These are phyloP conservation scores for Drosophila tani DNA, from an alignment of 1,140 invertebrate genomes.

Conservation along the genomic window DNA sequence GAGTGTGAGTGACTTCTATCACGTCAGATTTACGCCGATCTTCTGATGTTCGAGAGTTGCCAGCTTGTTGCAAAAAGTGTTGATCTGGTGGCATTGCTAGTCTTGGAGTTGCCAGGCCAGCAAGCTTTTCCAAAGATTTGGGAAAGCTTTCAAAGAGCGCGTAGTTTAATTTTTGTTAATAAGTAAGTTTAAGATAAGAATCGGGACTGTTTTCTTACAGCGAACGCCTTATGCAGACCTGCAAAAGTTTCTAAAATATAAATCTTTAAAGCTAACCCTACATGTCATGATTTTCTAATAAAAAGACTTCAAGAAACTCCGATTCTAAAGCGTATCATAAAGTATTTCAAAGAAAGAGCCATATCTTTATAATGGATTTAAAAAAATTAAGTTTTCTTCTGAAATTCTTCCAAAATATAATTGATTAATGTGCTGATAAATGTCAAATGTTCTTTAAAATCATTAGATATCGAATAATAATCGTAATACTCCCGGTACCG, in stretches of 20 bases:
- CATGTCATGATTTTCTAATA: too few relatives aligned
- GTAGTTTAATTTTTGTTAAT: not conserved
- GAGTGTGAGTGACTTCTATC: slow-evolving; percentile 44
- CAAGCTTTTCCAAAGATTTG: slow-evolving; percentile 7
- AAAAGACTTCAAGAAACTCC: too few relatives aligned
- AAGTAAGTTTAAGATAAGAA: not conserved
- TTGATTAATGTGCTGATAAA: too few relatives aligned
- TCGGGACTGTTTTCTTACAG: too few relatives aligned
- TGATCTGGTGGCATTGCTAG: slow-evolving; percentile 13
- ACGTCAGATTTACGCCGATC: slow-evolving; percentile 63
- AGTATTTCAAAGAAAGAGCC: too few relatives aligned
- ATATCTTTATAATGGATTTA: too few relatives aligned
- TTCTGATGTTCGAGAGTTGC: slow-evolving; percentile 20
- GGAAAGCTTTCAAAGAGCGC: slow-evolving; percentile 28
- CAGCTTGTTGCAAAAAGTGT: slow-evolving; percentile 9
- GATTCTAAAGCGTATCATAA: too few relatives aligned
- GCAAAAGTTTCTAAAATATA: too few relatives aligned
- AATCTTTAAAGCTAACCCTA: not conserved
- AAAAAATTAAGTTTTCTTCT: too few relatives aligned
- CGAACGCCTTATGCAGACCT: too few relatives aligned
- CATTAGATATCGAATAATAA: not conserved
- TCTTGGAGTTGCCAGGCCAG: slow-evolving; percentile 1
- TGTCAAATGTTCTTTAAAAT: too few relatives aligned
- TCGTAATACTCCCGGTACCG: not conserved
- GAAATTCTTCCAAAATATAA: too few relatives aligned